These are phyloP conservation scores for Iguana delicatissima DNA, from an alignment of 2,797 vertebrate genomes.

Conservation along the genomic window DNA sequence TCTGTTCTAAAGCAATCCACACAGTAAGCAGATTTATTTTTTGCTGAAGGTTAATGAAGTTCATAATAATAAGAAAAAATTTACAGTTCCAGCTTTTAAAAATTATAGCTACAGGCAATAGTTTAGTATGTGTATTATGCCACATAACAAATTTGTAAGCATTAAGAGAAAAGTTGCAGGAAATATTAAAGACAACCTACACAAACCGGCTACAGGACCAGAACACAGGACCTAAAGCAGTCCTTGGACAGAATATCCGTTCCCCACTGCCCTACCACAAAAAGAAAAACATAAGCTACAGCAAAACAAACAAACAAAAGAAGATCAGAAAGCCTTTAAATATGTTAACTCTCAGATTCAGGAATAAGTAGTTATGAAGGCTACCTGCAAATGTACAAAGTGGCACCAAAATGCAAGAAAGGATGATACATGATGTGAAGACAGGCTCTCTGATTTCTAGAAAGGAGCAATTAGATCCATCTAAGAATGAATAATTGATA, in stretches of 20 bases:
- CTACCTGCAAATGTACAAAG: neutral
- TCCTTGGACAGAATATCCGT: neutral
- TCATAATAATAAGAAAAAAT: neutral
- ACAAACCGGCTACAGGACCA: neutral
- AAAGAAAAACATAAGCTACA: neutral
- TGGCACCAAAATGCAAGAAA: neutral
- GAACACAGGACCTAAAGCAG: neutral
- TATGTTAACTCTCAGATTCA: neutral
- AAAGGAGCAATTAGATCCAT: neutral
- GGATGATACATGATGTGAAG: neutral
- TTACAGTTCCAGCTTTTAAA: neutral
- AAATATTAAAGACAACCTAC: neutral
- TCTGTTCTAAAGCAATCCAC: neutral
- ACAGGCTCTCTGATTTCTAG: neutral
- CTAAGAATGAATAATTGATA: neutral
- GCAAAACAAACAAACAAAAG: neutral
- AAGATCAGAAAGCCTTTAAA: neutral
- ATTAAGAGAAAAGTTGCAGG: neutral
- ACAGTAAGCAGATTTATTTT: neutral
- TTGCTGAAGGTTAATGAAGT: neutral
- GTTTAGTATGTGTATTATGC: neutral
- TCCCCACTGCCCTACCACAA: too few species aligned
- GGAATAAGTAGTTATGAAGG: neutral
- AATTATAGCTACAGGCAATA: neutral
- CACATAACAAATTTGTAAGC: neutral